Base-by-base conservation (phyloP, 1,140 invertebrate genomes). In the Proctacanthus coquilletti region DNA sequence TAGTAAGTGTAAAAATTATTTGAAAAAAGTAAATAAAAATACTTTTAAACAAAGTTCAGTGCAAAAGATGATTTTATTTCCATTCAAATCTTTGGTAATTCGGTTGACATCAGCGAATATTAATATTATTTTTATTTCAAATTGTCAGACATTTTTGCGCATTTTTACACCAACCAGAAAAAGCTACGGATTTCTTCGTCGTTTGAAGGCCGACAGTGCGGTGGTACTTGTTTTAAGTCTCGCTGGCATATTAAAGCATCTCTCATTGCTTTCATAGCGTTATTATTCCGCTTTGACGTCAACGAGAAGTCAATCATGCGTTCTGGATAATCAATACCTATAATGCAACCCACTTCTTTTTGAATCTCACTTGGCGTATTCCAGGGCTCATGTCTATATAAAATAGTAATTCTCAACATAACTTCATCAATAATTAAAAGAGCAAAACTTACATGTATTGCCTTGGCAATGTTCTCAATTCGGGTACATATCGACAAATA, bases 261-360 rank as follows among this genome's bases (percentile, higher is more conserved):
- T 48, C 65, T 40, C 6, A 61, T 21, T 39, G 64, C 53, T 44
- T 62, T 60, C 69, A 72, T 72, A 39, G 63, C 60, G 43, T 47
- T 45, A 30, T 55, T 56, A 49, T 80, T 80, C 15, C 63, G 62
- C 36, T 64, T 59, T 0, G 70, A 70, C 3, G 70, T 71, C 18
- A 63, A 55, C 6, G 65, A 49, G 45, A 81, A 75, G 50, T 77
- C 64, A 13, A 81, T 69, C 36, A 81, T 70, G 9, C 75, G 72
- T 33, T 72, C 56, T 1, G 79, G 77, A 61, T 83, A 83, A 49
- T 82, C 71, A 48, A 68, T 56, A 4, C 80, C 80, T 40, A 84
- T 71, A 5, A 82, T 54, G 53, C 80, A 83, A 27, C 69, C 65
- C 3, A 70, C 71, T 20, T 65, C 63, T 50, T 73, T 63, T 56